A percentile compares a stretch with the other conserved stretches of the same genome.
Conservation (phyloP, 2,888 invertebrate species). For the Sturmia bella region DNA sequence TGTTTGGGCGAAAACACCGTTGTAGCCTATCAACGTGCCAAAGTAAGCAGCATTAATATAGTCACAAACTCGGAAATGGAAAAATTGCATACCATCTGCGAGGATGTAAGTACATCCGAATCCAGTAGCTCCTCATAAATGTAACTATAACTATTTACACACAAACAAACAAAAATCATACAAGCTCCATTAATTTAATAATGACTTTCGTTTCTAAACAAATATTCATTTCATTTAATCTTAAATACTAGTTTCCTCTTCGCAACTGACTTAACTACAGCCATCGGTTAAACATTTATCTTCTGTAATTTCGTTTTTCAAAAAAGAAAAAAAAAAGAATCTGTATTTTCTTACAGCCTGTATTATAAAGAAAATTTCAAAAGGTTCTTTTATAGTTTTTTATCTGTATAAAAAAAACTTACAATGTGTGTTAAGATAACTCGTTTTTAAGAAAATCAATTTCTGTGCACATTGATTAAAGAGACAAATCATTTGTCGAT, state of each 20-base stretch:
- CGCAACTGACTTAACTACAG: conserved; percentile 29
- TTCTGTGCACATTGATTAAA: conserved; percentile 33
- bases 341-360: conserved; percentile 34
- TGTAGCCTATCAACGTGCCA: conserved; percentile 94
- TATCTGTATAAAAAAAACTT: background rate
- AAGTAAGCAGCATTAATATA: conserved; percentile 93
- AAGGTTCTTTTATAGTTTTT: conserved; percentile 19
- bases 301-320: conserved; percentile 16
- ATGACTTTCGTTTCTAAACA: conserved; percentile 19
- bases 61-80: conserved; percentile 82
- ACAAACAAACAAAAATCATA: conserved; percentile 1
- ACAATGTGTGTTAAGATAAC: conserved; percentile 7
- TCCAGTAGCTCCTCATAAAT: conserved; percentile 57
- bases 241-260: conserved; percentile 33
- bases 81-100: conserved; percentile 81
- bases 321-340: background rate
- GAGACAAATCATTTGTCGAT: conserved; percentile 54
- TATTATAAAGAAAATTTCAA: conserved; percentile 5
- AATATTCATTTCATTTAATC: conserved; percentile 33
- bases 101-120: conserved; percentile 76
- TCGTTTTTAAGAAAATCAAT: background rate
- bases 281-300: background rate
- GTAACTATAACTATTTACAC: background rate
- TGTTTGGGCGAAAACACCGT: conserved; percentile 93
- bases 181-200: conserved; percentile 19